Percentiles rank a stretch among this genome's conserved stretches.
Conservation (phyloP, 2,797 vertebrate genomes). For the Hozukius guyotensis region DNA sequence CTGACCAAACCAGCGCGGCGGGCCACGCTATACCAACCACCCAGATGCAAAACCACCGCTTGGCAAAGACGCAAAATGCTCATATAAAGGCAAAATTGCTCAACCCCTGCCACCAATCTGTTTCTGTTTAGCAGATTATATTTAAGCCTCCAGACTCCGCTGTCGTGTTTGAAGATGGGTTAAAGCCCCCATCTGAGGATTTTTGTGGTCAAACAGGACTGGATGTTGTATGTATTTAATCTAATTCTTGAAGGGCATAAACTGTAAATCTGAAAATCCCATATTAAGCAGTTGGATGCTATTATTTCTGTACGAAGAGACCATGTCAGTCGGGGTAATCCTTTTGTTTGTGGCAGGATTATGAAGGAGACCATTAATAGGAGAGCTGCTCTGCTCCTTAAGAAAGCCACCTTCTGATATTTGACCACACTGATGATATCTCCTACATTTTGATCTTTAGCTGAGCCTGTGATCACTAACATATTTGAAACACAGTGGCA, state of each 20-base stretch:
- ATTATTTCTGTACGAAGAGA: constrained; percentile 33
- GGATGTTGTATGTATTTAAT: constrained; percentile 41
- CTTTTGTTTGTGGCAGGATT: constrained; percentile 49
- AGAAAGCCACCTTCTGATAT: constrained; percentile 18
- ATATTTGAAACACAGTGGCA: not conserved
- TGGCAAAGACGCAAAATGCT: constrained; percentile 45
- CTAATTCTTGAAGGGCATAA: constrained; percentile 45
- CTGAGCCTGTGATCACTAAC: not conserved
- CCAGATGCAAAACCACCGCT: constrained; percentile 51
- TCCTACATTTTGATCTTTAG: not conserved
- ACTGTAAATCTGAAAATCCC: constrained; percentile 50
- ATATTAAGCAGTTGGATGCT: constrained; percentile 32
- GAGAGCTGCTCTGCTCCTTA: constrained; percentile 24
- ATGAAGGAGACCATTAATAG: constrained; percentile 13
- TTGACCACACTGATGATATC: not conserved
- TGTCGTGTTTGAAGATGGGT: constrained; percentile 51
- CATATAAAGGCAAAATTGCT: constrained; percentile 52
- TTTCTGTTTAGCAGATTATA: constrained; percentile 66
- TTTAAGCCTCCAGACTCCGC: constrained; percentile 45
- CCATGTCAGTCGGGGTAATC: constrained; percentile 27
- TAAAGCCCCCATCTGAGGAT: constrained; percentile 31
- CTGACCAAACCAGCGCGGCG: not conserved
- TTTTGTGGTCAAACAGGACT: constrained; percentile 15
- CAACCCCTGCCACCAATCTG: constrained; percentile 56
- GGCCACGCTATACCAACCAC: constrained; percentile 36